Conservation (phyloP, 2,797 vertebrate genomes). For the Champsocephalus esox region DNA sequence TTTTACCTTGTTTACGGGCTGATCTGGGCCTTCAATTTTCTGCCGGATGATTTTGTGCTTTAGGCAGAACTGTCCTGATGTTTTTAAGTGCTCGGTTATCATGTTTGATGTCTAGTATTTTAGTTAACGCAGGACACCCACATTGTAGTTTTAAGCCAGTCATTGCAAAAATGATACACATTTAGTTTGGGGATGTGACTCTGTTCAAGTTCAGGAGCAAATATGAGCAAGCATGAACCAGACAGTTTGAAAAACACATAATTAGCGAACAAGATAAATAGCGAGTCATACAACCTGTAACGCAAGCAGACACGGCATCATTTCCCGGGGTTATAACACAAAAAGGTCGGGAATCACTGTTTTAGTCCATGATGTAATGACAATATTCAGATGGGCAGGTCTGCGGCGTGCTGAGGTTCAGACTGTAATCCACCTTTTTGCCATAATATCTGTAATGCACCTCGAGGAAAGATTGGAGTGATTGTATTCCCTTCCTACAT, state of each 20-base stretch:
- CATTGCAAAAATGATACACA: conserved; percentile 28
- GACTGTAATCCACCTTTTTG: not conserved
- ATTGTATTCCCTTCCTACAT: not conserved
- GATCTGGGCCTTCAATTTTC: conserved; percentile 36
- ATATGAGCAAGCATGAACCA: conserved; percentile 11
- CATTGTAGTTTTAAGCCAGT: conserved; percentile 32
- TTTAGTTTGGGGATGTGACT: conserved; percentile 9
- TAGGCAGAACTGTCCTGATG: conserved; percentile 9
- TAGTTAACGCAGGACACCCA: conserved; percentile 38
- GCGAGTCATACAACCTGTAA: not conserved
- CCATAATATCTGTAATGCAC: not conserved
- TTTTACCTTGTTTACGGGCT: conserved; percentile 28
- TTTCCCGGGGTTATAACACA: not conserved
- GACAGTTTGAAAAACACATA: not conserved
- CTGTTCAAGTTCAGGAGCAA: not conserved
- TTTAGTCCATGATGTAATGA: not conserved
- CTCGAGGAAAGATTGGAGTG: not conserved
- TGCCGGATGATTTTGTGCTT: conserved; percentile 33
- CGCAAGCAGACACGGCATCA: not conserved
- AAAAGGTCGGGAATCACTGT: not conserved
- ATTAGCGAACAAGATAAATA: no score
- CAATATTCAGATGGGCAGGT: not conserved
- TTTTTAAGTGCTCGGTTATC: conserved; percentile 12
- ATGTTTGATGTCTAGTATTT: conserved; percentile 37
- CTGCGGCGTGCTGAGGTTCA: not conserved